These are phyloP conservation scores for Coryphaenoides rupestris DNA, from an alignment of 2,113 vertebrate genomes.

Conservation along the genomic window DNA sequence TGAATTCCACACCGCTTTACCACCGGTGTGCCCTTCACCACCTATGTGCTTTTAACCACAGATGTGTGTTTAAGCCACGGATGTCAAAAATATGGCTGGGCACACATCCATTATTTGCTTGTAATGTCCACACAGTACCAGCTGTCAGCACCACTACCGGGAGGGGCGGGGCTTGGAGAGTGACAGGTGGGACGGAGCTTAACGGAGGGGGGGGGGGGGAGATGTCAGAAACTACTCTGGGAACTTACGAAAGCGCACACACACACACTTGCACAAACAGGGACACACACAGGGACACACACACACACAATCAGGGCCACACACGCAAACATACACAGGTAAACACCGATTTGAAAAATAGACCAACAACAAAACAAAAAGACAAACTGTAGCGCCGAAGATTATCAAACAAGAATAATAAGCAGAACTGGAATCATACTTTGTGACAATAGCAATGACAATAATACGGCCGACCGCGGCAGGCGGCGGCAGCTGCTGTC, in stretches of 20 bases:
- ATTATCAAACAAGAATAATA: slow-evolving; percentile 62
- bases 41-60: no score
- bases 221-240: slow-evolving; percentile 45
- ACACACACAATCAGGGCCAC: no score
- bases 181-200: slow-evolving; percentile 45
- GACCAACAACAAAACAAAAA: no score
- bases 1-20: not conserved
- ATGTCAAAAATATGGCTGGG: no score
- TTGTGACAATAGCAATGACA: slow-evolving; percentile 58
- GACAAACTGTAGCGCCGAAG: slow-evolving; percentile 62
- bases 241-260: slow-evolving; percentile 14
- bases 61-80: no score
- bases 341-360: slow-evolving; percentile 68
- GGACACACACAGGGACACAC: slow-evolving; percentile 10
- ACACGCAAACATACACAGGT: slow-evolving; percentile 62
- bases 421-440: slow-evolving; percentile 62
- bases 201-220: slow-evolving; percentile 27
- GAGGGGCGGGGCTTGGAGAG: slow-evolving; percentile 12
- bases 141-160: slow-evolving; percentile 45
- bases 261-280: slow-evolving; percentile 10
- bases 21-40: not conserved
- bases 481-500: slow-evolving; percentile 41
- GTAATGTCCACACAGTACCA: slow-evolving; percentile 16
- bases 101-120: slow-evolving; percentile 6
- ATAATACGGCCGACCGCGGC: slow-evolving; percentile 58